Evolutionary conservation across 2,888 invertebrate species (phyloP).

Genomic region (Sceliomorpha sp.): DNA sequence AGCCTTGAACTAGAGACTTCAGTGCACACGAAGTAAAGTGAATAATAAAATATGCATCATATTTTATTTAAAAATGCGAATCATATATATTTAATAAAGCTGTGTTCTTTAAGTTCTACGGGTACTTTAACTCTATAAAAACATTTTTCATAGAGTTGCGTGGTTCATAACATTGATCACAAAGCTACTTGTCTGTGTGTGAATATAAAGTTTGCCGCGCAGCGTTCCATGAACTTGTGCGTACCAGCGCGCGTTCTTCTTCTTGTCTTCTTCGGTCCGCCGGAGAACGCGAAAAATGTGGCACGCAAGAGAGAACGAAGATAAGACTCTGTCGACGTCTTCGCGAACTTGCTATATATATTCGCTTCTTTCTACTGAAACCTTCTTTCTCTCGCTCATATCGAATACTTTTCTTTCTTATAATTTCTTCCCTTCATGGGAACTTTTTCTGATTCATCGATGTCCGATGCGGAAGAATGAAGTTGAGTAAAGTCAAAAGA

Average conservation of each 20-base stretch:
- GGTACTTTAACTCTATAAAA: too few relatives aligned
- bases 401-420: constrained; percentile 10
- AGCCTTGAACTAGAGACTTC: too few relatives aligned
- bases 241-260: constrained; percentile 57
- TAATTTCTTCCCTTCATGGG: constrained; percentile 6
- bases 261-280: constrained; percentile 57
- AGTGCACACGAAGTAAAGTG: too few relatives aligned
- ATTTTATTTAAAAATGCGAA: not conserved
- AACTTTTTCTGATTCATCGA: constrained; percentile 23
- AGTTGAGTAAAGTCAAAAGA: constrained; percentile 22
- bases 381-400: constrained; percentile 27
- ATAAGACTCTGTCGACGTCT: constrained; percentile 55
- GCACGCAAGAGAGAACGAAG: constrained; percentile 55
- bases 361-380: constrained; percentile 15
- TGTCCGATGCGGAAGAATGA: constrained; percentile 28
- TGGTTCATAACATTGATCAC: constrained; percentile 6
- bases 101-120: too few relatives aligned
- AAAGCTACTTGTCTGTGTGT: constrained; percentile 33
- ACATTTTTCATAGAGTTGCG: too few relatives aligned
- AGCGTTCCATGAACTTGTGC: constrained; percentile 51
- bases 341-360: constrained; percentile 42
- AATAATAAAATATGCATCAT: too few relatives aligned
- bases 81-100: too few relatives aligned
- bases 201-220: constrained; percentile 47
- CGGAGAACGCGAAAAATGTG: constrained; percentile 60